Base-by-base conservation (phyloP, 2,888 invertebrate genomes). In the Scaptomyza tumidula region DNA sequence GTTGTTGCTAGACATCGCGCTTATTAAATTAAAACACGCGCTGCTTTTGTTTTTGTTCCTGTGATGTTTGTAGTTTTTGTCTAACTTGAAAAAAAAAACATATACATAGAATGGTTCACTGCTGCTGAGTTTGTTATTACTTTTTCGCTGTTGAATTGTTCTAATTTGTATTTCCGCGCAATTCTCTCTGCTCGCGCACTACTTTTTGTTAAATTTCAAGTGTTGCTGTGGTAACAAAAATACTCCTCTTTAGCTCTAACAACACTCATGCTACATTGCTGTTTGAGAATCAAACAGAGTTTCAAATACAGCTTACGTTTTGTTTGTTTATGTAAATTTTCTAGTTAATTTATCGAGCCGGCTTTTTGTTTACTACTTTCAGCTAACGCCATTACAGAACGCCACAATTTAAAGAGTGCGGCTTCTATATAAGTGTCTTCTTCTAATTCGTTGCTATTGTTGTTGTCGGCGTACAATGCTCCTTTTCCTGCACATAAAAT, bases 21-120 rank as follows among this genome's bases (percentile, higher is more conserved):
- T 86, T 82, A 71, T 84, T 84, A 78, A 75, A 75, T 79, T 79
- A 75, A 75, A 79, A 74, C 84, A 83, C 84, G 81, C 81, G 86
- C 84, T 82, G 59, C 59, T 66, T 54, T 71, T 79, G 64, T 81
- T 81, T 58, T 73, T 78, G 41, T 73, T 48, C 31, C 56, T 61
- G 19, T 48, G 10, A 24, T 73, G 39, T 52, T 69, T 74, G 61
- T 61, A 61, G 61, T n/a, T 74, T 50, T 57, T 75, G 49, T 39
- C 75, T 63, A 50, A 60, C 71, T 75, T 66, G 10, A 50, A 78
- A 73, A 74, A 68, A 74, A 62, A 59, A 45, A 41, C 53, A 53
- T 31, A 24, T 14, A 39, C 46, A 48, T 46, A 53, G 9, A 71
- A 73, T 24, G 59, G 49, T 62, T 45, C 61, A 66, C 67, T 59